phyloP scores from a whole-genome alignment of 2,888 invertebrate genomes.

The Rhingia campestris region DNA sequence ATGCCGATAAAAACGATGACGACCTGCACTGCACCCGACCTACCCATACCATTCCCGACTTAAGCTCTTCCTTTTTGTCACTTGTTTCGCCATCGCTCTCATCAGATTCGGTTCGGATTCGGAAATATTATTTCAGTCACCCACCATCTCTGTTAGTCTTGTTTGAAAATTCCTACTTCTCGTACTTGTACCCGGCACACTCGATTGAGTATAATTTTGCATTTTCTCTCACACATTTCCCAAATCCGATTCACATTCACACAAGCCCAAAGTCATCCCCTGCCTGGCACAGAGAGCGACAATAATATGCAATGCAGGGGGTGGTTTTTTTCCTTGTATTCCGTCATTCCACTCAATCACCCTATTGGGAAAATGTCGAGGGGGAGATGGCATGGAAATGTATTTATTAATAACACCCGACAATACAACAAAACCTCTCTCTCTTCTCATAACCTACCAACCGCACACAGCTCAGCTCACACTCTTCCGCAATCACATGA shows the following conservation, averaged over 20 bases:
- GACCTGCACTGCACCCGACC: slow-evolving; percentile 78
- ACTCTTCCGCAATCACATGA: slow-evolving; percentile 57
- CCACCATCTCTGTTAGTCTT: slow-evolving; percentile 20
- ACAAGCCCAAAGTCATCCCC: slow-evolving; percentile 8
- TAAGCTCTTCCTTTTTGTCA: slow-evolving; percentile 76
- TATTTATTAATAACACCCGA: slow-evolving; percentile 8
- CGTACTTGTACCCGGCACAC: no score
- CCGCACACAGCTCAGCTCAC: slow-evolving; percentile 12
- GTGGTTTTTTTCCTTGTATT: slow-evolving; percentile 39
- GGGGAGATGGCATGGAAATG: no score
- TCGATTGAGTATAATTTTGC: slow-evolving; percentile 25
- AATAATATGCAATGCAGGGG: slow-evolving; percentile 29
- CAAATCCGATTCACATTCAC: neutral
- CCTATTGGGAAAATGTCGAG: slow-evolving; percentile 1
- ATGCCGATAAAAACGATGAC: slow-evolving; percentile 59
- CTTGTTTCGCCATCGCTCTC: slow-evolving; percentile 68
- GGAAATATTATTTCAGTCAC: neutral
- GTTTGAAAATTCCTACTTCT: neutral
- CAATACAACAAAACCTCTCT: neutral
- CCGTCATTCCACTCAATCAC: slow-evolving; percentile 21
- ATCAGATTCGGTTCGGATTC: neutral
- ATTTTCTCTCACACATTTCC: slow-evolving; percentile 18
- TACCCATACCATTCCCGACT: slow-evolving; percentile 82
- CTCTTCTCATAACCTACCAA: slow-evolving; percentile 54
- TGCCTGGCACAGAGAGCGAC: neutral